phyloP scores from a whole-genome alignment of 2,113 vertebrate genomes.

The Illadopsis cleaveri region DNA sequence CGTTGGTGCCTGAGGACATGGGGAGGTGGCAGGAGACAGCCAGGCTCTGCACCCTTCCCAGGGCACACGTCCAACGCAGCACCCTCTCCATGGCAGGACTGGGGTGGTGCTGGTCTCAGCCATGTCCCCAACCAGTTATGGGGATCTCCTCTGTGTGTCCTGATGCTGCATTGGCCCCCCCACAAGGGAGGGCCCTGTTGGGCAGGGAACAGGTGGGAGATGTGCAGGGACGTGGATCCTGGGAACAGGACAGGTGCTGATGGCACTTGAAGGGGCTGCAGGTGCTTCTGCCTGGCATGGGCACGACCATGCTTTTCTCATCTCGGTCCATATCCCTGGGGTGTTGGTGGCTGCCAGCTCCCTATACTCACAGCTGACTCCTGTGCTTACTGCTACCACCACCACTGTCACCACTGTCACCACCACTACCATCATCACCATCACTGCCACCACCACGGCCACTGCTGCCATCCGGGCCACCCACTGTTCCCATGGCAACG shows the following conservation, averaged over 20 bases:
- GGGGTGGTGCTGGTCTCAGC: background rate
- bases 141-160: background rate
- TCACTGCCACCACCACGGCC: background rate
- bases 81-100: background rate
- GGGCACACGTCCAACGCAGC: background rate
- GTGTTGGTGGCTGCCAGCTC: background rate
- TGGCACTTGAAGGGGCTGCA: background rate
- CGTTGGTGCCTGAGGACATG: background rate
- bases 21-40: background rate
- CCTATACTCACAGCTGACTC: background rate
- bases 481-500: conserved; percentile 14
- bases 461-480: conserved; percentile 18
- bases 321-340: background rate
- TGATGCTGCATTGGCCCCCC: background rate
- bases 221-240: background rate
- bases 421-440: background rate
- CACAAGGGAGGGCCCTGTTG: background rate
- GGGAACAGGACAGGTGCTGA: background rate
- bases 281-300: background rate
- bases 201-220: background rate
- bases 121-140: background rate
- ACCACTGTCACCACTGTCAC: background rate
- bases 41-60: background rate
- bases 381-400: background rate
- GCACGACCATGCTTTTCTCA: background rate